Base-by-base conservation (phyloP, 2,797 vertebrate genomes). In the Cirrhinus molitorella region DNA sequence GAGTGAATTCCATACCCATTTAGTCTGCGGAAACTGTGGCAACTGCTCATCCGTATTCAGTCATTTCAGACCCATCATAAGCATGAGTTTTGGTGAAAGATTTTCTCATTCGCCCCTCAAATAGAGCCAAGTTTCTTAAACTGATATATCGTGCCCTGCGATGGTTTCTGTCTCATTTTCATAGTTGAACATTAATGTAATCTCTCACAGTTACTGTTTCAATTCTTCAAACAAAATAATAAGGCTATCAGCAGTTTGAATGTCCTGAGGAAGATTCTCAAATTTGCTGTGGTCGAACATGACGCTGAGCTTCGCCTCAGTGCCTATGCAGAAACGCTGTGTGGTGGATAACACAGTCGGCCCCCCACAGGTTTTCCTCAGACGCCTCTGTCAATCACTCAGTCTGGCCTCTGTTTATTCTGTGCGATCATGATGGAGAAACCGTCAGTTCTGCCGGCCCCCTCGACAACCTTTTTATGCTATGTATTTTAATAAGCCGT, bases 311-410 rank as follows among this genome's bases (percentile, higher is more conserved):
- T 87, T 77, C 14, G 83, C 85, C 55, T 83, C 57, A 80, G 68
- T 68, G 49, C 31, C 55, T 63, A 59, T 53, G n/a, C 21, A 76
- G 59, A 81, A 70, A 40, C 75, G 34, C 66, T 49, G 61, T 65
- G 61, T 65, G 61, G 61, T 34, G 79, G 81, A 80, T 71, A 79
- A 78, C 82, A 86, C 78, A 57, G 51, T 74, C n/a, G 12, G 8
- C 57, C 34, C 85, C 81, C 86, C 86, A 81, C 84, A 74, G 34
- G 80, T 86, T 90, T 90, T 89, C 43, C 63, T 89, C 84, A 61
- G 81, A 86, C 88, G 89, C 87, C 37, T 63, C 77, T 89, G 90
- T 91, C 90, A 89, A 49, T 92, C 89, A 85, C 59, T 83, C 80
- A 51, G 80, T 83, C 85, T 61, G 74, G 82, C 84, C 86, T 75